Evolutionary conservation across 2,888 invertebrate genomes (phyloP).

Genomic region (Drosophila fulvimacula): DNA sequence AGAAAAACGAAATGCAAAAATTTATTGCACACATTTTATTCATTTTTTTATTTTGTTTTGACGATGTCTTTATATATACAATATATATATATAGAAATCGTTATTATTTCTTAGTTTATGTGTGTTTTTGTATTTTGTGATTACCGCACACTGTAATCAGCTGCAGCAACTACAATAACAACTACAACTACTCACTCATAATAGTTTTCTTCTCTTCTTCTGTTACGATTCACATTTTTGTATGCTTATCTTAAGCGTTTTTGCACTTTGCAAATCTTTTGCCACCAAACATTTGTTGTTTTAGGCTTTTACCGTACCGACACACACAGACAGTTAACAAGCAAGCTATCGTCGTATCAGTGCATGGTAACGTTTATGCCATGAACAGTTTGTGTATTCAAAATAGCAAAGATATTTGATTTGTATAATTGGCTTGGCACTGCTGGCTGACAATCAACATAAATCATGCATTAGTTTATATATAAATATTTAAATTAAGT

Average conservation of each 20-base stretch:
- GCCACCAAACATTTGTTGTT: conserved; percentile 22
- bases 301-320: conserved; percentile 8
- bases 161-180: conserved; percentile 29
- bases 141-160: conserved; percentile 32
- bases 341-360: not conserved
- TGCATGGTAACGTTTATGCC: conserved; percentile 20
- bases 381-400: conserved; percentile 4
- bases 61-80: too few relatives aligned
- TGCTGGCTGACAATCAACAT: not conserved
- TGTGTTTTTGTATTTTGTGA: conserved; percentile 40
- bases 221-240: conserved; percentile 9
- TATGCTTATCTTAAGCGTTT: conserved; percentile 28
- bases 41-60: not conserved
- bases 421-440: not conserved
- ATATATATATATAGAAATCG: not conserved
- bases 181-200: conserved; percentile 17
- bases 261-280: conserved; percentile 25
- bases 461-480: not conserved
- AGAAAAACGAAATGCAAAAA: conserved; percentile 46
- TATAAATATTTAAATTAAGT: not conserved
- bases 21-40: conserved; percentile 31
- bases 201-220: conserved; percentile 9
- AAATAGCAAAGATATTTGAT: not conserved
- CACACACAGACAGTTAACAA: conserved; percentile 16
- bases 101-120: conserved; percentile 7